Evolutionary conservation across 2,888 invertebrate genomes (phyloP), one percentile per base, ranked within the genome.

Genomic region (Neocrepidodera transversa): DNA sequence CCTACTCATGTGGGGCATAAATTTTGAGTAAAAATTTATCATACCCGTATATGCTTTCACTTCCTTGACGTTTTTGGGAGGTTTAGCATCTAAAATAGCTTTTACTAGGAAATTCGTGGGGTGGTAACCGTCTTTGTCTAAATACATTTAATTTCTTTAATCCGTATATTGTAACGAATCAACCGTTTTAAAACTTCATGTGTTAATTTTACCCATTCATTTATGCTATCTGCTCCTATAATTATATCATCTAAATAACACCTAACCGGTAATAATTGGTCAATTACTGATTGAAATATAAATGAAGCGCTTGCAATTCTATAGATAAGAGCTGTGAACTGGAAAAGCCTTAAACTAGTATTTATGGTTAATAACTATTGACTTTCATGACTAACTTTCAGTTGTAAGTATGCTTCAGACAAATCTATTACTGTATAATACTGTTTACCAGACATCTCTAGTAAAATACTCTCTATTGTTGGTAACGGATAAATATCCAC

Each of bases 231-330:
- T 23, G 38, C 20, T 13, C 3, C 11, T 38, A 51, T 51, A 14
- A 51, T 38, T 2, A 51, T 51, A 38, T n/a, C n/a, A n/a, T n/a
- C n/a, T n/a, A n/a, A n/a, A n/a, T n/a, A n/a, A n/a, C n/a, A n/a
- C n/a, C n/a, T n/a, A n/a, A n/a, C n/a, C n/a, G n/a, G n/a, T n/a
- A n/a, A n/a, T n/a, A n/a, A n/a, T n/a, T n/a, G n/a, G n/a, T n/a
- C n/a, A n/a, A n/a, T n/a, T n/a, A n/a, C n/a, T n/a, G n/a, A n/a
- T n/a, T n/a, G n/a, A n/a, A n/a, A n/a, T n/a, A n/a, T n/a, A n/a
- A n/a, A n/a, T n/a, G n/a, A n/a, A n/a, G n/a, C n/a, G n/a, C n/a
- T 38, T 38, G 51, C 40, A 20, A 51, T 40, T 17, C 51, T 38
- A 13, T 38, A 51, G 7, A 51, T 23, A 8, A 38, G 23, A 8